Conservation (phyloP, 2,888 invertebrate genomes). For the Apodemia mormo region DNA sequence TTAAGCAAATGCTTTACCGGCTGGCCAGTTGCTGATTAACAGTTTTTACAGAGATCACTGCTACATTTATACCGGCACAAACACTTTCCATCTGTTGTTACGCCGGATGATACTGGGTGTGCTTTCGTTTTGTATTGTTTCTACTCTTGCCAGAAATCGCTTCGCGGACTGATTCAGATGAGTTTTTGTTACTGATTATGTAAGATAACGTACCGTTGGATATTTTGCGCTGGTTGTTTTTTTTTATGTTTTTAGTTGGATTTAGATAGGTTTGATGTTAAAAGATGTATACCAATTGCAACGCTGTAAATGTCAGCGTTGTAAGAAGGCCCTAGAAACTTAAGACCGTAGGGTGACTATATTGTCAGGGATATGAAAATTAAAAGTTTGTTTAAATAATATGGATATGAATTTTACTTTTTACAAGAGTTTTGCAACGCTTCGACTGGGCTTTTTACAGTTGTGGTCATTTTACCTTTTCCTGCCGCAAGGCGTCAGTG, state of each 20-base stretch:
- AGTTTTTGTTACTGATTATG: slow-evolving; percentile 23
- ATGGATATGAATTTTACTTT: too few species aligned
- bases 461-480: too few species aligned
- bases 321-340: too few species aligned
- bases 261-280: too few species aligned
- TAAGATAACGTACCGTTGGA: slow-evolving; percentile 19
- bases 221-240: not conserved
- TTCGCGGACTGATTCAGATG: slow-evolving; percentile 27
- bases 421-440: too few species aligned
- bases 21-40: slow-evolving; percentile 49
- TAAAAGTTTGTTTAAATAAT: too few species aligned
- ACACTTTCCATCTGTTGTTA: slow-evolving; percentile 52
- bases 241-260: not conserved
- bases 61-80: slow-evolving; percentile 48
- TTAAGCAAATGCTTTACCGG: slow-evolving; percentile 35
- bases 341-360: too few species aligned
- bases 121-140: slow-evolving; percentile 43
- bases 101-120: slow-evolving; percentile 41
- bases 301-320: too few species aligned
- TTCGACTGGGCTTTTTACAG: too few species aligned
- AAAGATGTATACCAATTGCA: too few species aligned
- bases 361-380: too few species aligned
- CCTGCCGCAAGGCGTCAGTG: too few species aligned
- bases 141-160: slow-evolving; percentile 31
- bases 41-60: slow-evolving; percentile 60